A percentile compares a stretch with the other conserved stretches of the same genome.
Conservation (phyloP, 2,888 invertebrate species). For the Cataglyphis altisquamis region DNA sequence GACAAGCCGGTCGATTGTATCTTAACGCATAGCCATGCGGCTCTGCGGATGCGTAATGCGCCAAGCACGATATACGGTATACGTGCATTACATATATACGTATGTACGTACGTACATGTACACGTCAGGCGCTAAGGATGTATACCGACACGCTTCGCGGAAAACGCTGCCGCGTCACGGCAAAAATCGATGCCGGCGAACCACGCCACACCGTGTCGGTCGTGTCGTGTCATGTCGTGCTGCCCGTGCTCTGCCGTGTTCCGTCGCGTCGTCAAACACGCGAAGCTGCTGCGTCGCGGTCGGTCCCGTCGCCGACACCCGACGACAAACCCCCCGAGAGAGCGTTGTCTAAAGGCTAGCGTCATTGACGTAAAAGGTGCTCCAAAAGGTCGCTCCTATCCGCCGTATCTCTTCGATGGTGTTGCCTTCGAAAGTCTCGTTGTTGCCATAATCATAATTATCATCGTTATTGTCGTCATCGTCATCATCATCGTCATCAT, state of each 20-base stretch:
- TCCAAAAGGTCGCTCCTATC: conserved; percentile 37
- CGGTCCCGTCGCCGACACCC: conserved; percentile 35
- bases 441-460: not conserved
- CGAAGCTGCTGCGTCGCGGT: not conserved
- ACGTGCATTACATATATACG: not conserved
- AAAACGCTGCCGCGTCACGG: conserved; percentile 39
- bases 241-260: too few relatives aligned
- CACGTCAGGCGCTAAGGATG: not conserved
- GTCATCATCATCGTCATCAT: not conserved
- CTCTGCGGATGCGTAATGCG: conserved; percentile 78
- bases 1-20: conserved; percentile 79
- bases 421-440: conserved; percentile 57
- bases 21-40: conserved; percentile 76
- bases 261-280: not conserved
- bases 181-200: conserved; percentile 43
- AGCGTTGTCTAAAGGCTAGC: conserved; percentile 58
- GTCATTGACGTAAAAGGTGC: conserved; percentile 62
- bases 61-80: conserved; percentile 75
- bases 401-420: conserved; percentile 31
- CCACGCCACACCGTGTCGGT: not conserved
- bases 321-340: conserved; percentile 39
- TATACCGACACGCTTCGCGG: conserved; percentile 43
- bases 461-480: not conserved
- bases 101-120: not conserved
- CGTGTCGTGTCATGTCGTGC: too few relatives aligned